phyloP scores from a whole-genome alignment of 35 echinoderm and acorn worm genomes.

The Apostichopus japonicus region DNA sequence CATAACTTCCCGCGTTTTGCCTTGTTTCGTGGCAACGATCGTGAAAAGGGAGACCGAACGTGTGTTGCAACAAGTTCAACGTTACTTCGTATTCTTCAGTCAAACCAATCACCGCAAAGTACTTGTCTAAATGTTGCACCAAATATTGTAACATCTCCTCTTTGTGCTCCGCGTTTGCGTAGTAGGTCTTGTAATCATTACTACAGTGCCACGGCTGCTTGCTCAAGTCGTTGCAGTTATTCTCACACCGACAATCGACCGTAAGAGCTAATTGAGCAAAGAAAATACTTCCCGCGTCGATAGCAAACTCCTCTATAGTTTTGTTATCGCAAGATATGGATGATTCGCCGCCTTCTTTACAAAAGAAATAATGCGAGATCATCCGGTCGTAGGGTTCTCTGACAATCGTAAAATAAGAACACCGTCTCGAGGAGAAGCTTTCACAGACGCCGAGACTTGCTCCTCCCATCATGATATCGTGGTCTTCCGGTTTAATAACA shows the following conservation, averaged over 20 bases:
- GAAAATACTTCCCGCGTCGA: slow-evolving; percentile 30
- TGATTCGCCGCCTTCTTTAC: slow-evolving; percentile 36
- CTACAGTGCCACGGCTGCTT: neutral
- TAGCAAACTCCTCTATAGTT: slow-evolving; percentile 12
- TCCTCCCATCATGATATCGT: slow-evolving; percentile 25
- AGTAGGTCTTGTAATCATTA: neutral
- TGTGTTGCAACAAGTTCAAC: slow-evolving; percentile 14
- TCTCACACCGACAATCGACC: neutral
- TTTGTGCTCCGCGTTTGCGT: neutral
- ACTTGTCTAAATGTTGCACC: slow-evolving; percentile 18
- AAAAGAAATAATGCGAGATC: slow-evolving; percentile 30
- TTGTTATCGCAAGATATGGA: slow-evolving; percentile 21
- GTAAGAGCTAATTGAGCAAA: slow-evolving; percentile 31
- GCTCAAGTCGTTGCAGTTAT: slow-evolving; percentile 12
- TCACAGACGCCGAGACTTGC: slow-evolving; percentile 4
- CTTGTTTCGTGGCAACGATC: slow-evolving; percentile 25
- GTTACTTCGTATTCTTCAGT: slow-evolving; percentile 52
- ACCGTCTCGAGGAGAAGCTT: neutral
- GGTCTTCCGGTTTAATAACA: neutral
- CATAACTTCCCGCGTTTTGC: slow-evolving; percentile 23
- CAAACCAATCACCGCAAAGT: slow-evolving; percentile 42
- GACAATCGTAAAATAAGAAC: slow-evolving; percentile 9
- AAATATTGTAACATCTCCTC: slow-evolving; percentile 4
- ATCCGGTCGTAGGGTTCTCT: slow-evolving; percentile 20
- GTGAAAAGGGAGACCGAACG: slow-evolving; percentile 27